Percentiles rank a stretch among this genome's conserved stretches.
Evolutionary conservation across 2,797 vertebrate genomes (phyloP).

Genomic region (Babyrousa celebensis): DNA sequence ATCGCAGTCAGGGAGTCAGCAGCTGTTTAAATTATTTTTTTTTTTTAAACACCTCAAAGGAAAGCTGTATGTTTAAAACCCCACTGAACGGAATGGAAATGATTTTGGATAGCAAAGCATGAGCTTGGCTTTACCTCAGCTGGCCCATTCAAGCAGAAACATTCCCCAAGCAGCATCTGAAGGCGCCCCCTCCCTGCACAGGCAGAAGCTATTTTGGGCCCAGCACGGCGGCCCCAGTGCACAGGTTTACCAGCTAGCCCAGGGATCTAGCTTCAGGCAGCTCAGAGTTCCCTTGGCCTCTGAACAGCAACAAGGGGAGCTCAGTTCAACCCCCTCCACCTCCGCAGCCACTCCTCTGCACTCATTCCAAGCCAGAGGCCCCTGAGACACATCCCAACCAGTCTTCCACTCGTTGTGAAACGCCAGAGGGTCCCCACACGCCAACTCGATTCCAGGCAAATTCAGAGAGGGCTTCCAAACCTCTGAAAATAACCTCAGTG

Average conservation of each 20-base stretch:
- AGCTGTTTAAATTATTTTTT: constrained; percentile 24
- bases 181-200: constrained; percentile 64
- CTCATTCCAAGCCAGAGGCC: background rate
- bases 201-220: constrained; percentile 74
- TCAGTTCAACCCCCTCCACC: background rate
- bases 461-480: background rate
- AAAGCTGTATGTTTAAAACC: constrained; percentile 63
- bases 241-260: constrained; percentile 60
- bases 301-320: background rate
- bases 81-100: background rate
- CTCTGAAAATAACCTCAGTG: constrained; percentile 7
- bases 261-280: background rate
- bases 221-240: constrained; percentile 22
- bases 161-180: constrained; percentile 42
- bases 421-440: background rate
- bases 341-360: background rate
- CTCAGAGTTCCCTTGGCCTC: constrained; percentile 2
- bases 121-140: constrained; percentile 60
- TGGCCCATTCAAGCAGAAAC: constrained; percentile 75
- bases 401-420: background rate
- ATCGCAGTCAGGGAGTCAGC: background rate
- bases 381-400: background rate
- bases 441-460: background rate
- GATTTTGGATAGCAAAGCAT: constrained; percentile 29
- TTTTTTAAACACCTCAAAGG: constrained; percentile 43